Evolutionary conservation across 2,797 vertebrate genomes (phyloP).

Genomic region (Catharus ustulatus): DNA sequence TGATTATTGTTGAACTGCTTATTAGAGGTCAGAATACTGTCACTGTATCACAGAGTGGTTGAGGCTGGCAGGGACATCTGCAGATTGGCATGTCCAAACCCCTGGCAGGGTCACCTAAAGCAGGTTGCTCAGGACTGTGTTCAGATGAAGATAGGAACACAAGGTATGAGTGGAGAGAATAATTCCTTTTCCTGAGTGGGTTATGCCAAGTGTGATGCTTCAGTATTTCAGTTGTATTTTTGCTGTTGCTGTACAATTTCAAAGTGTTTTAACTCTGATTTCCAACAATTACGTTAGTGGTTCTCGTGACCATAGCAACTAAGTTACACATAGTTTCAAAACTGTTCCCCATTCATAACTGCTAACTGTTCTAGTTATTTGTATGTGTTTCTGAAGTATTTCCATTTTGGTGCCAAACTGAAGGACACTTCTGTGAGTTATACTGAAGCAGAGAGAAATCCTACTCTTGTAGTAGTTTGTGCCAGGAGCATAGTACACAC

Average conservation of each 20-base stretch:
- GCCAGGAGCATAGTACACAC: neutral
- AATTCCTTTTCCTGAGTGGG: accelerated
- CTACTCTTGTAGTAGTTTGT: neutral
- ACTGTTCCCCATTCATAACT: neutral
- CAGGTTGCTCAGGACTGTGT: neutral
- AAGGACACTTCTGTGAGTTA: neutral
- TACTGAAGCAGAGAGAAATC: neutral
- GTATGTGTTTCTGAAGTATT: neutral
- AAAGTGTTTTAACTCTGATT: neutral
- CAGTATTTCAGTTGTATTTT: neutral
- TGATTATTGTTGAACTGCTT: neutral
- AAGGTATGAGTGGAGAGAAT: neutral
- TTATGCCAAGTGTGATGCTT: neutral
- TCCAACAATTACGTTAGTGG: accelerated
- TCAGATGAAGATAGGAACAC: neutral
- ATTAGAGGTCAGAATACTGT: neutral
- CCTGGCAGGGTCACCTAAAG: neutral
- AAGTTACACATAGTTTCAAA: neutral
- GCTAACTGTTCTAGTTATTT: neutral
- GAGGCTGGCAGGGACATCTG: neutral
- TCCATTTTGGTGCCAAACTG: neutral
- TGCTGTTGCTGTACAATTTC: neutral
- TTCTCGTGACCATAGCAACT: neutral
- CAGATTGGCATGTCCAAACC: neutral
- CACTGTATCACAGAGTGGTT: neutral